Conservation (phyloP, 2,113 vertebrate genomes). For the Mirounga angustirostris region DNA sequence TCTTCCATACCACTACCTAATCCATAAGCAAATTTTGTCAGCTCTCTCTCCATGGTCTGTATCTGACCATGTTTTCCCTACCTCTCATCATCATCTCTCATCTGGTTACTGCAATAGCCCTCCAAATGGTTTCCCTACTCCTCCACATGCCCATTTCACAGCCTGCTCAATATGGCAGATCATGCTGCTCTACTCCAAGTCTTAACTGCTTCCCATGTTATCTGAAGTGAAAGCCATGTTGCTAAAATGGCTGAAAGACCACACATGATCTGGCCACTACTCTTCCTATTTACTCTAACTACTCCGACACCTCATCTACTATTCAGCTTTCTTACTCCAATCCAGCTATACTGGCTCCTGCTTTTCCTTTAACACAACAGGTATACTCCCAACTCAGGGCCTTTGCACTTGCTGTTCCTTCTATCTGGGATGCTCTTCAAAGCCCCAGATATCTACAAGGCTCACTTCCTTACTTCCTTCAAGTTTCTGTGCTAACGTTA, state of each 20-base stretch:
- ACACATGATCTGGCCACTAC: background rate
- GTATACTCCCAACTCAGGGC: background rate
- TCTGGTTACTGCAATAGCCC: background rate
- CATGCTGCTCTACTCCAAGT: background rate
- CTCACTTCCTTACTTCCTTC: background rate
- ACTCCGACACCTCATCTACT: background rate
- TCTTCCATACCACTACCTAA: background rate
- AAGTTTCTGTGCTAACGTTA: background rate
- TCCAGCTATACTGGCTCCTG: background rate
- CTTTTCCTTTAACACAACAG: background rate
- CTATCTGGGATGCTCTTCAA: background rate
- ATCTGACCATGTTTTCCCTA: constrained; percentile 1
- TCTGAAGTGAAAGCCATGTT: background rate
- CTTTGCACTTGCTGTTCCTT: background rate
- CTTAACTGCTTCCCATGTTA: background rate
- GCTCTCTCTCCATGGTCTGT: background rate
- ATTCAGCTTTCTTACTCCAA: background rate
- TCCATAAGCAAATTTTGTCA: background rate
- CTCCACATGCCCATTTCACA: background rate
- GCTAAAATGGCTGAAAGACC: background rate
- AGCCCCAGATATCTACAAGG: background rate
- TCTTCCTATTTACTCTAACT: background rate
- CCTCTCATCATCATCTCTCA: background rate
- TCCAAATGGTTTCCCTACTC: background rate
- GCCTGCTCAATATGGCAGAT: background rate